Conservation (phyloP, 2,888 invertebrate species). For the Busseola fusca region DNA sequence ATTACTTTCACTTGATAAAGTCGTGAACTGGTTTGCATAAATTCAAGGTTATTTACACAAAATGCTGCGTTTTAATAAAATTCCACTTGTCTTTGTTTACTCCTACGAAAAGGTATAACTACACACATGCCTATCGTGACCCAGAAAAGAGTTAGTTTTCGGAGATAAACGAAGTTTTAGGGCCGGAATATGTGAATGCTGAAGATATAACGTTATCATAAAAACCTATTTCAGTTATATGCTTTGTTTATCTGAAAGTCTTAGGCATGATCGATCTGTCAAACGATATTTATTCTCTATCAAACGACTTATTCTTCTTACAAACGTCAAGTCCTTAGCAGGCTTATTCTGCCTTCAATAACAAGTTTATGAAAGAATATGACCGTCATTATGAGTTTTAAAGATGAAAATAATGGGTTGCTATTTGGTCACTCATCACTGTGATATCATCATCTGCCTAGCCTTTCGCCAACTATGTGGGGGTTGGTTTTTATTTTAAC, state of each 20-base stretch:
- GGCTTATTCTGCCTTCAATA: neutral
- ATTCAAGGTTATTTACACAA: slow-evolving; percentile 50
- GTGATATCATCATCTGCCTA: no score
- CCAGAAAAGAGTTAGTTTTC: neutral
- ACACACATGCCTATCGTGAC: slow-evolving; percentile 6
- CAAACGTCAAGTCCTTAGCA: neutral
- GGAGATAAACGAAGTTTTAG: neutral
- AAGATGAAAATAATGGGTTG: neutral
- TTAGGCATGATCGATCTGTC: no score
- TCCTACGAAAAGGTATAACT: no score
- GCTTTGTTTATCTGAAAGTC: no score
- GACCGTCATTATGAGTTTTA: neutral
- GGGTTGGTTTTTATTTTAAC: no score
- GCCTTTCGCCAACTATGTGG: no score
- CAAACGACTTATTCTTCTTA: no score
- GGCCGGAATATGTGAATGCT: neutral
- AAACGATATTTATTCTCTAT: no score
- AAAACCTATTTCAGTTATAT: neutral
- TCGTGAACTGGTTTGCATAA: slow-evolving; percentile 35
- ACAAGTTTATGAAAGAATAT: neutral
- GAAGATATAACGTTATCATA: neutral
- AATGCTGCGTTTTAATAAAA: slow-evolving; percentile 28
- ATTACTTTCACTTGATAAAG: slow-evolving; percentile 54
- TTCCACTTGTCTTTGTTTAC: slow-evolving; percentile 28
- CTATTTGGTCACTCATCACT: neutral